Conservation (phyloP, 1,140 invertebrate species). For the Diachasma alloeum region DNA sequence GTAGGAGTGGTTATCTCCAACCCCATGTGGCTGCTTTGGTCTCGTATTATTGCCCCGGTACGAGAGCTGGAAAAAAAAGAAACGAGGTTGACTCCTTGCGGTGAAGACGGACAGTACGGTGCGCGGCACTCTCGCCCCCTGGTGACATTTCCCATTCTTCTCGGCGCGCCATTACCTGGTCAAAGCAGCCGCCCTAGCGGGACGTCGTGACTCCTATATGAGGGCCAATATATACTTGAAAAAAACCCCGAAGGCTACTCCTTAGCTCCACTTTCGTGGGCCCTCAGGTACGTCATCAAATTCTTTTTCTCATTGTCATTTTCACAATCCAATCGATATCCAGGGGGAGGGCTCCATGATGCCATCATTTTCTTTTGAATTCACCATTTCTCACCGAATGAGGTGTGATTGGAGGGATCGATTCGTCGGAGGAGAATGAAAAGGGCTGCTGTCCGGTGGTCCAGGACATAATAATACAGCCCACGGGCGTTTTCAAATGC, state of each 20-base stretch:
- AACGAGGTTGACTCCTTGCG: constrained; percentile 16
- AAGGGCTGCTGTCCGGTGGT: constrained; percentile 27
- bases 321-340: not conserved
- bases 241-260: constrained; percentile 37
- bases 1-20: constrained; percentile 23
- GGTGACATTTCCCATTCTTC: constrained; percentile 65
- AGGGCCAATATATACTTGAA: constrained; percentile 17
- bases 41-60: not conserved
- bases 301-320: not conserved
- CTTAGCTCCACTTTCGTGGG: constrained; percentile 44
- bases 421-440: not conserved
- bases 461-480: constrained; percentile 48
- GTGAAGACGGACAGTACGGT: constrained; percentile 5
- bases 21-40: constrained; percentile 27
- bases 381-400: not conserved
- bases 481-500: constrained; percentile 15
- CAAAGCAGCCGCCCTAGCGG: constrained; percentile 63
- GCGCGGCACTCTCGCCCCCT: constrained; percentile 53
- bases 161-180: constrained; percentile 61
- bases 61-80: not conserved
- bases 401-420: not conserved
- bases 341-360: not conserved
- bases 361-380: not conserved
- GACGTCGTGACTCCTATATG: constrained; percentile 44
- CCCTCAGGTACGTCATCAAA: constrained; percentile 14